These are phyloP conservation scores for Chymomyza amoena DNA, from an alignment of 2,888 invertebrate species.

Conservation along the genomic window DNA sequence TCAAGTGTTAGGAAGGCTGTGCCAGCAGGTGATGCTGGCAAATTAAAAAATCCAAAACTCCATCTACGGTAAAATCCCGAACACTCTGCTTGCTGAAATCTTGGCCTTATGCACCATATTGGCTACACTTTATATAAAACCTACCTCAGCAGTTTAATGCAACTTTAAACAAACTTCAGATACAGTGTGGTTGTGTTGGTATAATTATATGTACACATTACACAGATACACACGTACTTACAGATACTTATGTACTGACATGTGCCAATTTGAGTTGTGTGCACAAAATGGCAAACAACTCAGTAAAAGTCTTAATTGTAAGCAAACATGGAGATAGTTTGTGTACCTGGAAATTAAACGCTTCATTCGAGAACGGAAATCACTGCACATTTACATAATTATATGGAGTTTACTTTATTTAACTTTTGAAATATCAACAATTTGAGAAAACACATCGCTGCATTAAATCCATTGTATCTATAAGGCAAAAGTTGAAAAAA, in stretches of 20 bases:
- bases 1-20: too few relatives aligned
- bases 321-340: constrained; percentile 7
- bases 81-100: too few relatives aligned
- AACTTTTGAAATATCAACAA: not conserved
- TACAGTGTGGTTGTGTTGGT: not conserved
- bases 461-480: not conserved
- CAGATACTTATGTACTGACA: not conserved
- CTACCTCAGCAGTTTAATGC: not conserved
- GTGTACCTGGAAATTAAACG: not conserved
- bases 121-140: too few relatives aligned
- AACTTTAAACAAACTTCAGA: not conserved
- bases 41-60: too few relatives aligned
- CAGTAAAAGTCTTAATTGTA: constrained; percentile 31
- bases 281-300: not conserved
- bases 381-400: not conserved
- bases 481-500: not conserved
- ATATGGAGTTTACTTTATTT: not conserved
- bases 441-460: not conserved
- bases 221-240: constrained; percentile 7
- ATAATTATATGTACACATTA: constrained; percentile 2
- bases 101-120: too few relatives aligned
- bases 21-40: too few relatives aligned
- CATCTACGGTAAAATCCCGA: too few relatives aligned
- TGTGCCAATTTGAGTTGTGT: not conserved
- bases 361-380: not conserved